phyloP scores from a whole-genome alignment of 2,113 vertebrate species.

The Lonchura striata region DNA sequence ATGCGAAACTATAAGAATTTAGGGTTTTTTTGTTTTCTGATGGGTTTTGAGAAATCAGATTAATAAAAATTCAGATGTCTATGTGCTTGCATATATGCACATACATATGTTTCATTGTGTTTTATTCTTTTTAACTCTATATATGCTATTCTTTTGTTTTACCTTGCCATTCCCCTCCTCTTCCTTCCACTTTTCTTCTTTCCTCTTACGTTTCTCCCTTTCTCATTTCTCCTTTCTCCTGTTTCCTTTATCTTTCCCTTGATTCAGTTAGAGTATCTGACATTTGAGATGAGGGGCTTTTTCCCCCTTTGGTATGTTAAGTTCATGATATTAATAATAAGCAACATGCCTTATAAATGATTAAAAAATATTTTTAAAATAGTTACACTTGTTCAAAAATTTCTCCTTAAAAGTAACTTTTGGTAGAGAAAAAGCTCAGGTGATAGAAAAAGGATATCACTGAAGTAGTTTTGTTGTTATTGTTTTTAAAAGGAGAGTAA shows the following conservation, averaged over 20 bases:
- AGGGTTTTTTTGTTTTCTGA: not conserved
- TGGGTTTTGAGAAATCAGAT: not conserved
- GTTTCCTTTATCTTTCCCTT: not conserved
- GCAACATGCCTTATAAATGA: not conserved
- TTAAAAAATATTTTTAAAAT: not conserved
- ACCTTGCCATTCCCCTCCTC: not conserved
- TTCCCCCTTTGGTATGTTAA: rapidly evolving
- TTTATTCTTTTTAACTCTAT: not conserved
- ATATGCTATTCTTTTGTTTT: not conserved
- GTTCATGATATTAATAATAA: not conserved
- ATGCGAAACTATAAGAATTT: not conserved
- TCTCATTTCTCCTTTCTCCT: not conserved
- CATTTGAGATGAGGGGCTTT: rapidly evolving
- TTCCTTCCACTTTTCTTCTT: not conserved
- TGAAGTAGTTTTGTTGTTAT: not conserved
- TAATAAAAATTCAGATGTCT: not conserved
- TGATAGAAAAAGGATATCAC: not conserved
- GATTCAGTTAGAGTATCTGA: not conserved
- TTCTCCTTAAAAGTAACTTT: not conserved
- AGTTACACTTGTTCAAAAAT: not conserved
- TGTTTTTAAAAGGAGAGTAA: not conserved
- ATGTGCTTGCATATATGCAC: rapidly evolving
- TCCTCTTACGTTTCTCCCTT: rapidly evolving
- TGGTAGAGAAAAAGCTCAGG: not conserved
- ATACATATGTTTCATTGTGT: not conserved